Evolutionary conservation across 2,888 invertebrate species (phyloP), one percentile per base, ranked within the genome.

Genomic region (Caenorhabditis doughertyi): DNA sequence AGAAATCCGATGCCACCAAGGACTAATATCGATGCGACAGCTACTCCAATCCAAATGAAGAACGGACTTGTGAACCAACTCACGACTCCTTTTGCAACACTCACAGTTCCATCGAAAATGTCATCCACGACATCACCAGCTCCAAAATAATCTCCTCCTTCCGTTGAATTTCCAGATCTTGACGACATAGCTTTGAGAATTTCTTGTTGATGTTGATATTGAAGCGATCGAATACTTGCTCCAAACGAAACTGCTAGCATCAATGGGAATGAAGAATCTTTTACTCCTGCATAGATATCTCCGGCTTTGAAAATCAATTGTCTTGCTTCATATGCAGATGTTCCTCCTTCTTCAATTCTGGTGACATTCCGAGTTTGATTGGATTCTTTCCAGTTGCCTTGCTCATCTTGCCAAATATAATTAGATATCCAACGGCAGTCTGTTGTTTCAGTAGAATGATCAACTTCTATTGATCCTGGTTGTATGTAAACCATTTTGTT

Each of bases 261-360:
- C 3, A 49, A n/a, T 3, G 79, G 79, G 53, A 79, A 71, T 1
- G 71, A 32, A 16, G 79, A 79, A 3, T 18, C 60, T 23, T 62
- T 62, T 2, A 27, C 70, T 51, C 35, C 35, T 8, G 49, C 60
- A 21, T 71, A 79, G n/a, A 71, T 56, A 25, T 71, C 77, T 3
- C 68, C 77, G 0, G 68, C 68, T 3, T n/a, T n/a, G 51, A 77
- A 77, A 35, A 42, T 27, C 27, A 77, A 11, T 16, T 42, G 29
- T 16, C 39, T 11, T 2, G 29, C 35, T n/a, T 47, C 25, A n/a
- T 56, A 56, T 18, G 9, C 18, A 16, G 55, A 29, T 2, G n/a
- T 71, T 0, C 18, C 29, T 8, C 29, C 29, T n/a, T 47, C 65
- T 8, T 29, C 49, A 0, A 49, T 29, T 27, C n/a, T 21, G 27